Conservation (phyloP, 2,888 invertebrate genomes). For the Drosophila villosipedis region DNA sequence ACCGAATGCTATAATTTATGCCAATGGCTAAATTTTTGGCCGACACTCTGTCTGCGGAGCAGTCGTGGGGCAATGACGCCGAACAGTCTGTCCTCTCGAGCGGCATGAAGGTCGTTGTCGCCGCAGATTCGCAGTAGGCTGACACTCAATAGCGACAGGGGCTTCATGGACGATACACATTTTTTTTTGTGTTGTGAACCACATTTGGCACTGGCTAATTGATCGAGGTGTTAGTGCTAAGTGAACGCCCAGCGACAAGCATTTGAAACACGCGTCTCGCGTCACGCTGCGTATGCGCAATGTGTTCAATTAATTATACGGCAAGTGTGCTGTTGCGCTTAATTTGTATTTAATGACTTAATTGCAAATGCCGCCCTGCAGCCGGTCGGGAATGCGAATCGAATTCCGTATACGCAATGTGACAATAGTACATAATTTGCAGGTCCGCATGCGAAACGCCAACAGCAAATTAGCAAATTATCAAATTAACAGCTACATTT, state of each 20-base stretch:
- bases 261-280: slow-evolving; percentile 36
- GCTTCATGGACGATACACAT: not conserved
- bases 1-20: slow-evolving; percentile 73
- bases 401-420: slow-evolving; percentile 48
- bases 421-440: slow-evolving; percentile 34
- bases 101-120: slow-evolving; percentile 59
- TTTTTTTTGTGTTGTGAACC: slow-evolving; percentile 35
- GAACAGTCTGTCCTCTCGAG: slow-evolving; percentile 67
- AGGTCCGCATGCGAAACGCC: slow-evolving; percentile 39
- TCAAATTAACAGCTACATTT: slow-evolving; percentile 47
- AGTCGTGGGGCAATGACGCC: slow-evolving; percentile 56
- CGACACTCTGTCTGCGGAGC: slow-evolving; percentile 70
- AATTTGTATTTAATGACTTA: slow-evolving; percentile 80
- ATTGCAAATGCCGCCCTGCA: slow-evolving; percentile 53
- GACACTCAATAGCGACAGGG: slow-evolving; percentile 4
- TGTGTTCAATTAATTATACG: slow-evolving; percentile 62
- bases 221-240: slow-evolving; percentile 38
- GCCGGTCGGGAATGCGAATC: slow-evolving; percentile 5
- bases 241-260: slow-evolving; percentile 39
- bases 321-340: slow-evolving; percentile 49
- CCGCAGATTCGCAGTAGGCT: slow-evolving; percentile 34
- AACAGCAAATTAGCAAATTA: slow-evolving; percentile 47
- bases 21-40: slow-evolving; percentile 63
- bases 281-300: slow-evolving; percentile 71
- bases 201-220: slow-evolving; percentile 50